Evolutionary conservation across 2,888 invertebrate genomes (phyloP).

Genomic region (Brenthis ino): DNA sequence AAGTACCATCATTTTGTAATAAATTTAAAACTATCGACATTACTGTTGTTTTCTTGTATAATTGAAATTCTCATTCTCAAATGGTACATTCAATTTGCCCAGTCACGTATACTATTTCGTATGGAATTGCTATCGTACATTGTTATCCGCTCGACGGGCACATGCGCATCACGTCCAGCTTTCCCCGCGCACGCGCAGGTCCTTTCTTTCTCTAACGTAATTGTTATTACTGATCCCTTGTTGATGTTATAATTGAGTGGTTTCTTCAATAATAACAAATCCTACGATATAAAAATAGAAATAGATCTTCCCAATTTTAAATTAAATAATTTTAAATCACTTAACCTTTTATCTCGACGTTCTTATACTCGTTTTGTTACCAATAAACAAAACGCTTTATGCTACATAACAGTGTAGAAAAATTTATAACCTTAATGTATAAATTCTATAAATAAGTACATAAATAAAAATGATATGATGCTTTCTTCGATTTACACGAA

Average conservation of each 20-base stretch:
- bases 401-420: too few relatives aligned
- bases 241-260: not conserved
- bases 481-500: too few relatives aligned
- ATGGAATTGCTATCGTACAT: constrained; percentile 50
- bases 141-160: constrained; percentile 40
- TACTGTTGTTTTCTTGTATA: constrained; percentile 35
- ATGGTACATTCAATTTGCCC: constrained; percentile 46
- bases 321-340: too few relatives aligned
- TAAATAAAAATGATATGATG: too few relatives aligned
- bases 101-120: constrained; percentile 59
- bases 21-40: constrained; percentile 2
- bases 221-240: constrained; percentile 9
- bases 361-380: too few relatives aligned
- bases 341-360: too few relatives aligned
- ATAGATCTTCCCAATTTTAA: too few relatives aligned
- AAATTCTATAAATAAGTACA: too few relatives aligned
- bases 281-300: not conserved
- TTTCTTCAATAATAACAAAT: not conserved
- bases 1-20: not conserved
- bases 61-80: constrained; percentile 42
- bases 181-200: constrained; percentile 54
- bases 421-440: too few relatives aligned
- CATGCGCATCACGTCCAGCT: constrained; percentile 71
- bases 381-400: too few relatives aligned
- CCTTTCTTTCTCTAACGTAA: constrained; percentile 39